These are phyloP conservation scores for Lophochroa leadbeateri DNA, from an alignment of 2,113 vertebrate genomes.

Conservation along the genomic window DNA sequence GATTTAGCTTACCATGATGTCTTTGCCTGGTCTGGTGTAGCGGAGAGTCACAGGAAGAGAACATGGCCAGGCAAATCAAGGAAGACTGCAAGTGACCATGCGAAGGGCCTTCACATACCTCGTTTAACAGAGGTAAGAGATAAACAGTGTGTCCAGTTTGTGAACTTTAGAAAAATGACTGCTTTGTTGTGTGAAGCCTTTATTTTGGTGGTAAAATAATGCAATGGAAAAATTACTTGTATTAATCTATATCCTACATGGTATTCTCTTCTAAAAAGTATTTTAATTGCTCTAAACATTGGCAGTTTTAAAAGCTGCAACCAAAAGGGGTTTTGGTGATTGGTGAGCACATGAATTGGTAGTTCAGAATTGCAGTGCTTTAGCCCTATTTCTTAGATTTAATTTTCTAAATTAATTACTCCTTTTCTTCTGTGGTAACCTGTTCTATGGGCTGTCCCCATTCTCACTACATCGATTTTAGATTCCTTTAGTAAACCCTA, in stretches of 20 bases:
- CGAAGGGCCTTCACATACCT: constrained; percentile 94
- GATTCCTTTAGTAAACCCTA: not conserved
- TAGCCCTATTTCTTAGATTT: not conserved
- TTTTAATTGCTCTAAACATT: not conserved
- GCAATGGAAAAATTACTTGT: not conserved
- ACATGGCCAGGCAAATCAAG: constrained; percentile 94
- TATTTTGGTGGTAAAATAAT: not conserved
- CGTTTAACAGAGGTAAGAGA: constrained; percentile 90
- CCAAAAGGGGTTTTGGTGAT: not conserved
- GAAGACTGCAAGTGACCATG: constrained; percentile 90
- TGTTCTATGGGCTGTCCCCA: not conserved
- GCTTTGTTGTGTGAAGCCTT: not conserved
- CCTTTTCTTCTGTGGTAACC: not conserved
- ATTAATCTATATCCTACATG: not conserved
- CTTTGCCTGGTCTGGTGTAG: constrained; percentile 95
- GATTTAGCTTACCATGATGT: constrained; percentile 97
- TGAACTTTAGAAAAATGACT: not conserved
- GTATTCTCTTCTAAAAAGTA: not conserved
- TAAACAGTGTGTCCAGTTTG: not conserved
- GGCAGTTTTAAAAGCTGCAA: not conserved
- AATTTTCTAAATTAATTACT: not conserved
- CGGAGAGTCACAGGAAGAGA: constrained; percentile 91
- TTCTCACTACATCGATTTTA: not conserved
- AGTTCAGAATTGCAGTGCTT: not conserved
- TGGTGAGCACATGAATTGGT: not conserved